A percentile compares a stretch with the other conserved stretches of the same genome.
Evolutionary conservation across 1,140 invertebrate genomes (phyloP).

Genomic region (Myzus persicae): DNA sequence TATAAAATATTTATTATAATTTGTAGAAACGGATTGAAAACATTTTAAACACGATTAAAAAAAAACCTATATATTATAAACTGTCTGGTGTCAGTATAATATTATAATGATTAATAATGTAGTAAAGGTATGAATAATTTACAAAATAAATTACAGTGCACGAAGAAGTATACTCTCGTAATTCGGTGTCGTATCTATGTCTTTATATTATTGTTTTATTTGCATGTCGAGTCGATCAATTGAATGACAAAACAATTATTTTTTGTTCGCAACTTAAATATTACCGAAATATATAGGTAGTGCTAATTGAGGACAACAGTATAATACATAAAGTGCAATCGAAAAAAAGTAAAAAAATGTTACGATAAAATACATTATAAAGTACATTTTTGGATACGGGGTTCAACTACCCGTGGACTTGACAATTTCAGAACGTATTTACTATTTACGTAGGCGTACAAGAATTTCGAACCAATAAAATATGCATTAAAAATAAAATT

Average conservation of each 20-base stretch:
- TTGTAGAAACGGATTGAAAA: not conserved
- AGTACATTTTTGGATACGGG: not conserved
- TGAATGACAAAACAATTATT: not conserved
- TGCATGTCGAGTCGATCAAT: not conserved
- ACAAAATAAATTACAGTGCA: not conserved
- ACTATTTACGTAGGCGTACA: not conserved
- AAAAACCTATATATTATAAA: not conserved
- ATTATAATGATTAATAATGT: not conserved
- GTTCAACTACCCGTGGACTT: not conserved
- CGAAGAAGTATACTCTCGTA: not conserved
- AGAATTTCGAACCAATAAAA: not conserved
- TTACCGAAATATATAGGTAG: not conserved
- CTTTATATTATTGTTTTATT: conserved; percentile 8
- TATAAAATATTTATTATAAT: too few relatives aligned
- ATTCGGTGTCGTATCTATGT: not conserved
- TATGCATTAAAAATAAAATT: not conserved
- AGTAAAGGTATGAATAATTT: not conserved
- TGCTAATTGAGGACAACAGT: not conserved
- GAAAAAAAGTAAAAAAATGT: not conserved
- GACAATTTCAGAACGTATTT: too few relatives aligned
- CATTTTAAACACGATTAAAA: not conserved
- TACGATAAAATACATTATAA: not conserved
- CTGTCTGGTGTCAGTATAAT: not conserved
- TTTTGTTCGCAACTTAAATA: not conserved
- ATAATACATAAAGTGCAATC: not conserved